A percentile compares a stretch with the other conserved stretches of the same genome.
Evolutionary conservation across 2,797 vertebrate species (phyloP).

Genomic region (Oryzias sinensis): DNA sequence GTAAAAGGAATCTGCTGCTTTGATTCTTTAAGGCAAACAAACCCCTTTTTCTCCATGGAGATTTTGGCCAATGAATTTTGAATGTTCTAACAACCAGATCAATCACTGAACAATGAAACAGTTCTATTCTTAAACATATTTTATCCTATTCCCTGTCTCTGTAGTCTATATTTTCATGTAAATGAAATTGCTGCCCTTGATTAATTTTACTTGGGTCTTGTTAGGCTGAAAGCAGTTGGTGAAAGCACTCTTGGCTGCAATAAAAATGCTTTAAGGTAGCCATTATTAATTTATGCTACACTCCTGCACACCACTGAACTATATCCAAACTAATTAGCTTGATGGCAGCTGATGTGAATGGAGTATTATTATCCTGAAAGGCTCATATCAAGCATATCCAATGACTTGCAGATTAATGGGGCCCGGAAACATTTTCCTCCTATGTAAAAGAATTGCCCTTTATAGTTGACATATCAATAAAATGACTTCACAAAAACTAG

Average conservation of each 20-base stretch:
- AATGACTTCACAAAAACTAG: conserved; percentile 21
- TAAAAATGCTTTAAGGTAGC: conserved; percentile 72
- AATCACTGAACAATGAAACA: not conserved
- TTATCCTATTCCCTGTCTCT: conserved; percentile 7
- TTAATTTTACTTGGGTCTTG: conserved; percentile 47
- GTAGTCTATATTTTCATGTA: conserved; percentile 2
- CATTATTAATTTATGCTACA: conserved; percentile 79
- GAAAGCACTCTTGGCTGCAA: conserved; percentile 71
- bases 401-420: conserved; percentile 66
- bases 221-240: conserved; percentile 48
- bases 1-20: not conserved
- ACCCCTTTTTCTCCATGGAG: not conserved
- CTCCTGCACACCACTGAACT: conserved; percentile 71
- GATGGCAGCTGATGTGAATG: conserved; percentile 73
- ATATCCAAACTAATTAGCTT: conserved; percentile 82
- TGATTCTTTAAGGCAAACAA: not conserved
- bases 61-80: not conserved
- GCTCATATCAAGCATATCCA: conserved; percentile 72
- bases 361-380: conserved; percentile 78
- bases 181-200: conserved; percentile 30
- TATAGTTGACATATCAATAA: conserved; percentile 30
- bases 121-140: conserved; percentile 3
- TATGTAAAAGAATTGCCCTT: conserved; percentile 16
- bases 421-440: conserved; percentile 45
- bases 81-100: not conserved